Conservation (phyloP, 2,888 invertebrate genomes). For the Drosophila demipolita region DNA sequence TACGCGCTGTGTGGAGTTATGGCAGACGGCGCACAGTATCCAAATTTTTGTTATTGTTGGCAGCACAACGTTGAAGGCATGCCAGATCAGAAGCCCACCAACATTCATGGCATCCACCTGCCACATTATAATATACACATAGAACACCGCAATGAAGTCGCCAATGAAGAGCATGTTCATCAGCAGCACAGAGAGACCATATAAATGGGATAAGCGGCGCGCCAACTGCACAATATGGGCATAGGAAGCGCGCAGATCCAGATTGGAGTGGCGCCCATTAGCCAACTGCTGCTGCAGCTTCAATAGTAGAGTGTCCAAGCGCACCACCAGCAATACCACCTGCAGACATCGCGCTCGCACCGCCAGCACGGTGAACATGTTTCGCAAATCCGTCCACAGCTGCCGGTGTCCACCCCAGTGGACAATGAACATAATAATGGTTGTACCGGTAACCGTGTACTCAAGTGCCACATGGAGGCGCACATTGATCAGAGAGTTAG, state of each 20-base stretch:
- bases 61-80: constrained; percentile 33
- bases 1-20: constrained; percentile 56
- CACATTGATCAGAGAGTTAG: neutral
- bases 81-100: constrained; percentile 24
- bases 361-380: constrained; percentile 47
- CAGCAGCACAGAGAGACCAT: constrained; percentile 61
- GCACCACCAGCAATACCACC: constrained; percentile 51
- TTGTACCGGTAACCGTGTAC: neutral
- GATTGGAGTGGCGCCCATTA: neutral
- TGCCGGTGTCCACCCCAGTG: neutral
- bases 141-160: constrained; percentile 61
- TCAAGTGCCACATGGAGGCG: constrained; percentile 44
- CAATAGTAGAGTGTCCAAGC: constrained; percentile 58
- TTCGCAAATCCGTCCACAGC: constrained; percentile 16
- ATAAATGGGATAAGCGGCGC: constrained; percentile 48
- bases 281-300: constrained; percentile 30
- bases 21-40: constrained; percentile 54
- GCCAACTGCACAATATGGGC: constrained; percentile 53
- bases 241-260: constrained; percentile 38
- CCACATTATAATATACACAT: constrained; percentile 46
- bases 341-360: constrained; percentile 67
- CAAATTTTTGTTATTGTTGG: constrained; percentile 59
- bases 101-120: constrained; percentile 1
- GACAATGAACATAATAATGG: neutral
- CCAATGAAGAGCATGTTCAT: constrained; percentile 67